Percentiles rank a stretch among this genome's conserved stretches.
phyloP scores from a whole-genome alignment of 2,888 invertebrate genomes.

The Acanthoscelides obtectus region DNA sequence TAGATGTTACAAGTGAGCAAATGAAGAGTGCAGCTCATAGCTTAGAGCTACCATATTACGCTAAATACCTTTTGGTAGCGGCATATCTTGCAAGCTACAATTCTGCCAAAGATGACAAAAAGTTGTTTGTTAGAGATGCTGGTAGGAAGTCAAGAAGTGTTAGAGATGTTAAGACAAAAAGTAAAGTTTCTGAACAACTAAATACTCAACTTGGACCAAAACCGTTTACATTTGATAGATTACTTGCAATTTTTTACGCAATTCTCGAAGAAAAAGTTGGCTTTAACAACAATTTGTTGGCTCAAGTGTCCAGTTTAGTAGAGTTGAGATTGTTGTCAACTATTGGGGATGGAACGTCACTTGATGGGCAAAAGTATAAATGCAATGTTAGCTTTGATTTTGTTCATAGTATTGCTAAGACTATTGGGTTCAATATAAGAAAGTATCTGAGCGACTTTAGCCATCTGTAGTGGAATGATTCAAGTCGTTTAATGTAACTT shows the following conservation, averaged over 20 bases:
- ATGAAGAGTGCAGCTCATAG: conserved; percentile 54
- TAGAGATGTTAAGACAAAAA: conserved; percentile 58
- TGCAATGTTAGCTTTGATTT: conserved; percentile 82
- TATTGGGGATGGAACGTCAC: conserved; percentile 65
- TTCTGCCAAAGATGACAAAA: conserved; percentile 80
- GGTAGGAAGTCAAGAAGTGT: conserved; percentile 66
- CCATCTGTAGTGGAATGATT: conserved; percentile 33
- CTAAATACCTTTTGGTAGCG: conserved; percentile 84
- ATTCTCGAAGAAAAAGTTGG: conserved; percentile 81
- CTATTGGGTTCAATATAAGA: conserved; percentile 68
- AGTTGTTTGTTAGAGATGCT: conserved; percentile 77
- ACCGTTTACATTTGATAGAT: conserved; percentile 43
- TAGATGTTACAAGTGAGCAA: conserved; percentile 36
- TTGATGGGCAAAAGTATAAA: conserved; percentile 80
- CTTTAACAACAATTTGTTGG: conserved; percentile 78
- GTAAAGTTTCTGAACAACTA: conserved; percentile 54
- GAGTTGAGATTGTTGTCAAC: conserved; percentile 72
- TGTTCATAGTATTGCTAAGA: conserved; percentile 70
- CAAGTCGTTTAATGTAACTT: too few relatives aligned
- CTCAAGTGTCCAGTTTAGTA: conserved; percentile 83
- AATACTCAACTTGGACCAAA: conserved; percentile 77
- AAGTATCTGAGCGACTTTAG: conserved; percentile 73
- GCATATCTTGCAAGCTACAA: conserved; percentile 92
- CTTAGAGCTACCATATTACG: conserved; percentile 81
- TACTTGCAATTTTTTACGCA: conserved; percentile 49